Percentiles rank a stretch among this genome's conserved stretches.
phyloP scores from a whole-genome alignment of 2,888 invertebrate genomes.

The Dryomyza anilis region DNA sequence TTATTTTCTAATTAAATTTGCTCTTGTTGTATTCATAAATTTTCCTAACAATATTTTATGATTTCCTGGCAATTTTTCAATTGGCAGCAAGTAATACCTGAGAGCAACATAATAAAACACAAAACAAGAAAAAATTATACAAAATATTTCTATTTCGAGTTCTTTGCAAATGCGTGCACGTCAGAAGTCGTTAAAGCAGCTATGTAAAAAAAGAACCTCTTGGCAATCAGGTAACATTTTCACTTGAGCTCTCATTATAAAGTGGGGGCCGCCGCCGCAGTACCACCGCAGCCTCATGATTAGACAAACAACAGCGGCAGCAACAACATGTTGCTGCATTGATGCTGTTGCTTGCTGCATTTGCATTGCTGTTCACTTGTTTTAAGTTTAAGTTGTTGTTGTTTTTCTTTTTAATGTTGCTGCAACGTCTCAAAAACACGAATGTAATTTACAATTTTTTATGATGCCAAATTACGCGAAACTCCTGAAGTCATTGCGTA shows the following conservation, averaged over 20 bases:
- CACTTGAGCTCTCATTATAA: no score
- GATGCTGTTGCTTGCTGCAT: neutral
- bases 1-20: no score
- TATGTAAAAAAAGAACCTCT: neutral
- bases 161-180: slow-evolving; percentile 6
- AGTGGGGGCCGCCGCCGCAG: no score
- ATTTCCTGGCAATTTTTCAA: neutral
- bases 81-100: no score
- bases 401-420: neutral
- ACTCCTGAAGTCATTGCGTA: no score
- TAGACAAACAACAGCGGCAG: neutral
- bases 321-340: neutral
- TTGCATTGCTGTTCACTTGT: neutral
- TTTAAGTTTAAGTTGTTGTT: neutral
- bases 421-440: slow-evolving; percentile 13
- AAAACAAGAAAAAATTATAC: neutral
- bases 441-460: slow-evolving; percentile 30
- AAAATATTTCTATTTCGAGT: neutral
- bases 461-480: slow-evolving; percentile 26
- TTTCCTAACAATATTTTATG: neutral
- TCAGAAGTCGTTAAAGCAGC: neutral
- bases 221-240: neutral
- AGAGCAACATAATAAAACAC: no score
- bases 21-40: neutral
- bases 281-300: no score